Percentiles rank a stretch among this genome's conserved stretches.
Evolutionary conservation across 2,797 vertebrate genomes (phyloP).

Genomic region (Pseudomugil gertrudae): DNA sequence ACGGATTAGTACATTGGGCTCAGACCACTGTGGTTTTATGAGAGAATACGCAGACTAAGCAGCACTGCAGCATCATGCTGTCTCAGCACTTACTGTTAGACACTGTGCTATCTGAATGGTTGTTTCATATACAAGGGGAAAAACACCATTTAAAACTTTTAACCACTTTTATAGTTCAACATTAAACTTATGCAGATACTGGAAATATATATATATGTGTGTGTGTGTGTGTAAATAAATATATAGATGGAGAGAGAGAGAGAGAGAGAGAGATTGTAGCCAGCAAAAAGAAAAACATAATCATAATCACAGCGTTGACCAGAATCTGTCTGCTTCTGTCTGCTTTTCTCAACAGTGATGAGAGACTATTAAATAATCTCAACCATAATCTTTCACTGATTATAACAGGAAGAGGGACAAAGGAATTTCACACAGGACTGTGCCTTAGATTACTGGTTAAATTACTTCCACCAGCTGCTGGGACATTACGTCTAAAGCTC

Average conservation of each 20-base stretch:
- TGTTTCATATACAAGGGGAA: constrained; percentile 18
- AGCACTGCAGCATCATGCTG: not conserved
- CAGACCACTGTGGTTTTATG: constrained; percentile 2
- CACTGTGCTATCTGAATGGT: constrained; percentile 6
- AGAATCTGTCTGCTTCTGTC: constrained; percentile 42
- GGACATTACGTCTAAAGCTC: constrained; percentile 11
- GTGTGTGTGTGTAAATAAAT: too few relatives aligned
- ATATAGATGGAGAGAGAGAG: too few relatives aligned
- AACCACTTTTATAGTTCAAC: not conserved
- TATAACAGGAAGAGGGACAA: not conserved
- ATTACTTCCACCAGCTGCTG: not conserved
- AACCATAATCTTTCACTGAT: not conserved
- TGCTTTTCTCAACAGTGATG: constrained; percentile 24
- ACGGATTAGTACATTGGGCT: constrained; percentile 34
- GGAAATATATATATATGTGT: too few relatives aligned
- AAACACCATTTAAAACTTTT: not conserved
- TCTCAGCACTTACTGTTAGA: constrained; percentile 31
- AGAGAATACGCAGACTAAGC: constrained; percentile 33
- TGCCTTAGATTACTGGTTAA: not conserved
- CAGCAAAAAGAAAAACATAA: constrained; percentile 34
- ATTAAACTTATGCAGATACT: not conserved
- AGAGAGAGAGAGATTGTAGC: constrained; percentile 27
- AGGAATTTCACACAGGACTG: not conserved
- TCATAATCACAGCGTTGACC: constrained; percentile 40
- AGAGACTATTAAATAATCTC: not conserved